Evolutionary conservation across 2,113 vertebrate species (phyloP).

Genomic region (Pseudolaguvia tuberculata): DNA sequence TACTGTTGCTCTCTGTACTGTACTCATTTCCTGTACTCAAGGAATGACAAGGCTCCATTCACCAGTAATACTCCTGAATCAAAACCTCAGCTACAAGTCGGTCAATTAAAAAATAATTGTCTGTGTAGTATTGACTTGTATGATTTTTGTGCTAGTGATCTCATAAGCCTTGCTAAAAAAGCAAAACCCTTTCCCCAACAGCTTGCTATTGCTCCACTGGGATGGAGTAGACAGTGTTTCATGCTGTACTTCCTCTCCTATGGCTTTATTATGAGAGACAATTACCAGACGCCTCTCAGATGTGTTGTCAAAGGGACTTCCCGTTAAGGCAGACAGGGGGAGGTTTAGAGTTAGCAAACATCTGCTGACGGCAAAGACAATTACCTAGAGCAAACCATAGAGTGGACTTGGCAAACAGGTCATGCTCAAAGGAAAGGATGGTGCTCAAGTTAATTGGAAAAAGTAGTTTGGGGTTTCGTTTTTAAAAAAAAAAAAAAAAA

Average conservation of each 20-base stretch:
- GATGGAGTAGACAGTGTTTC: constrained; percentile 16
- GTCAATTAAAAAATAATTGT: not conserved
- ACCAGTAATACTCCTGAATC: not conserved
- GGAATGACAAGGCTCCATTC: constrained; percentile 11
- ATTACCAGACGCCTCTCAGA: constrained; percentile 31
- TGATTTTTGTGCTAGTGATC: not conserved
- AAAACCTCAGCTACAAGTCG: not conserved
- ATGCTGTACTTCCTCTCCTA: constrained; percentile 24
- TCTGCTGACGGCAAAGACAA: constrained; percentile 19
- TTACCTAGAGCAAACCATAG: constrained; percentile 18
- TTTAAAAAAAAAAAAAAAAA: too few relatives aligned
- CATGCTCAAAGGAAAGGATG: constrained; percentile 17
- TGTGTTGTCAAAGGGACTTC: constrained; percentile 19
- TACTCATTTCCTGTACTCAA: constrained; percentile 32
- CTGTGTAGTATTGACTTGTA: not conserved
- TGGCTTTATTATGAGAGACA: constrained; percentile 18
- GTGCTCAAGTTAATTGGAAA: constrained; percentile 12
- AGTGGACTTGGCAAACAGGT: constrained; percentile 32
- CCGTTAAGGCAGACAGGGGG: not conserved
- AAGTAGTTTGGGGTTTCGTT: not conserved
- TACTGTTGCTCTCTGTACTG: constrained; percentile 3
- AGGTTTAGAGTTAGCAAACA: constrained; percentile 28
- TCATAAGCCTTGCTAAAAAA: not conserved
- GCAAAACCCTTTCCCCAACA: not conserved
- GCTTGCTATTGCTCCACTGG: not conserved